Conservation (phyloP, 2,888 invertebrate species). For the Dryobotodes eremita region DNA sequence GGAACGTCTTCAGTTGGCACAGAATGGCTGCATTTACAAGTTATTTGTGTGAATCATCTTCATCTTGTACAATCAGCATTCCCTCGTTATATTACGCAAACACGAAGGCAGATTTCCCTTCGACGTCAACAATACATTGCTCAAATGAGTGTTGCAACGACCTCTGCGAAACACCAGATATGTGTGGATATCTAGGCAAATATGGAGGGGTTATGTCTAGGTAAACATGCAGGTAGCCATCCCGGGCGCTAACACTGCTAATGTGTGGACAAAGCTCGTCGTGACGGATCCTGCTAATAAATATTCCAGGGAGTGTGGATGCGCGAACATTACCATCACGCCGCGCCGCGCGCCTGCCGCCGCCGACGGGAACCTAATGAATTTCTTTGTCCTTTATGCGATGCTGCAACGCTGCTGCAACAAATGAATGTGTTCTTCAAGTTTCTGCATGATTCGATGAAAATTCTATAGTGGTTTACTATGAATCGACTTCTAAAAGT, state of each 20-base stretch:
- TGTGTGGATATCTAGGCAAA: constrained; percentile 86
- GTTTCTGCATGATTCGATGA: not conserved
- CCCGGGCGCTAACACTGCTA: constrained; percentile 88
- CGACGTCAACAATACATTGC: constrained; percentile 85
- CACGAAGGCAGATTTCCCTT: constrained; percentile 85
- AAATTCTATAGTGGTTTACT: constrained; percentile 1
- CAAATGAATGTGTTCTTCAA: constrained; percentile 5
- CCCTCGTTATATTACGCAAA: constrained; percentile 83
- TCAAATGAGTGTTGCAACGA: constrained; percentile 85
- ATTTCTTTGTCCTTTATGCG: constrained; percentile 62
- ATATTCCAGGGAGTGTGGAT: constrained; percentile 86
- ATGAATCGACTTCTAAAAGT: not conserved
- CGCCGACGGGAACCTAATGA: constrained; percentile 54
- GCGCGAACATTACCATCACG: constrained; percentile 78
- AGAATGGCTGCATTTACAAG: constrained; percentile 72
- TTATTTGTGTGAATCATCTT: constrained; percentile 79
- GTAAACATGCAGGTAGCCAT: constrained; percentile 84
- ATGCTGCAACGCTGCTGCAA: constrained; percentile 23
- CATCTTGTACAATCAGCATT: constrained; percentile 80
- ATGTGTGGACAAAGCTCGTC: constrained; percentile 89
- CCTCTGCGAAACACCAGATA: constrained; percentile 80
- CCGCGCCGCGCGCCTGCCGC: not conserved
- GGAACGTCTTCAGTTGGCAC: constrained; percentile 42
- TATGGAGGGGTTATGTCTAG: constrained; percentile 80
- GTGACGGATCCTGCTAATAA: constrained; percentile 89